A percentile compares a stretch with the other conserved stretches of the same genome.
Evolutionary conservation across 1,140 invertebrate species (phyloP).

Genomic region (Babylonia areolata): DNA sequence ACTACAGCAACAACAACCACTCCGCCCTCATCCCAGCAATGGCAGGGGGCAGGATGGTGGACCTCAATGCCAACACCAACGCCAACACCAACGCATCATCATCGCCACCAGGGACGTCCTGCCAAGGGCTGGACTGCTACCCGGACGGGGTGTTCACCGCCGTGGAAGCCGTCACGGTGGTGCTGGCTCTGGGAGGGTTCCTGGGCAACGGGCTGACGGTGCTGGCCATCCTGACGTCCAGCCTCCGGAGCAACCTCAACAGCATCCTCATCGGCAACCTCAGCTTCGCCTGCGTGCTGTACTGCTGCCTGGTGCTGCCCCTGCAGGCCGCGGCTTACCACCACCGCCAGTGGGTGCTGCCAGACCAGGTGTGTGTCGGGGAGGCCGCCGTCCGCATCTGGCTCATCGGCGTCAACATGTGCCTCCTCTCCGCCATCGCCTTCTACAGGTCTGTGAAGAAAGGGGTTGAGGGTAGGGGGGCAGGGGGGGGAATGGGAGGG

Average conservation of each 20-base stretch:
- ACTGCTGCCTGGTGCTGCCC: conserved; percentile 61
- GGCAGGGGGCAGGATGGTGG: background rate
- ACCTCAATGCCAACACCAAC: background rate
- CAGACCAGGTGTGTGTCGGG: conserved; percentile 54
- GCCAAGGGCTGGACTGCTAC: conserved; percentile 37
- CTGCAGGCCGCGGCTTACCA: conserved; percentile 65
- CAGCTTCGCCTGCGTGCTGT: conserved; percentile 65
- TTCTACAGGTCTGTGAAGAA: conserved; percentile 55
- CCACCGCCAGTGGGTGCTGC: conserved; percentile 44
- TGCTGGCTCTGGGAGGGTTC: conserved; percentile 58
- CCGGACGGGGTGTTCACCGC: conserved; percentile 42
- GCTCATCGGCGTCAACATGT: conserved; percentile 66
- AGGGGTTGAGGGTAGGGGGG: too few species aligned
- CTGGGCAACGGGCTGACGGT: conserved; percentile 69
- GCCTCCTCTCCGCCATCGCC: conserved; percentile 65
- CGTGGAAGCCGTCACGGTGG: conserved; percentile 53
- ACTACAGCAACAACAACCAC: conserved; percentile 5
- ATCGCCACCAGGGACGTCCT: background rate
- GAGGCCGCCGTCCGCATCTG: conserved; percentile 62
- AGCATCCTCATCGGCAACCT: conserved; percentile 69
- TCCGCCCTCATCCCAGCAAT: background rate
- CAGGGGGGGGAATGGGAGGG: too few species aligned
- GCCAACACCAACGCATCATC: background rate
- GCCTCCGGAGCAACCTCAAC: conserved; percentile 65
- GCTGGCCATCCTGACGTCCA: conserved; percentile 65